Conservation (phyloP, 2,797 vertebrate genomes). For the Enteromius paludinosus region DNA sequence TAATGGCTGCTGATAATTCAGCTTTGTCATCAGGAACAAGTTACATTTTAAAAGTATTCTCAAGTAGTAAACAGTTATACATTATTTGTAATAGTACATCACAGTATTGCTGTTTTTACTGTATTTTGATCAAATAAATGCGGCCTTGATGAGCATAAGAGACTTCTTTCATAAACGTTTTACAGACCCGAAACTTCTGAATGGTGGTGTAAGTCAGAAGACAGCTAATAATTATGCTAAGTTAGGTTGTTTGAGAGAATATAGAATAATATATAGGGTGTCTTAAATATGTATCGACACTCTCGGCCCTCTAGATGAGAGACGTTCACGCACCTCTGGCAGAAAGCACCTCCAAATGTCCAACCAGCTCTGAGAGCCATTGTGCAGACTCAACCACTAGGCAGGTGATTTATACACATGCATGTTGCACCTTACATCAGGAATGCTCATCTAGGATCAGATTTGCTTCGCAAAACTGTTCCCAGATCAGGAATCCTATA, state of each 20-base stretch:
- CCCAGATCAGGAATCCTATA: constrained; percentile 48
- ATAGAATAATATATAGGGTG: constrained; percentile 18
- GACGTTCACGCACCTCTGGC: constrained; percentile 67
- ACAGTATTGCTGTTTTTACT: neutral
- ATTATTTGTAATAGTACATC: neutral
- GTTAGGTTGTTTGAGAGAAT: neutral
- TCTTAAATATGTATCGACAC: constrained; percentile 68
- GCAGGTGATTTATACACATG: constrained; percentile 74
- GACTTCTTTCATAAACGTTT: neutral
- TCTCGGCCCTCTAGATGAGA: constrained; percentile 82
- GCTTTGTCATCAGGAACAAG: neutral
- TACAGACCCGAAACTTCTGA: neutral
- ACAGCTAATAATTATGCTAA: neutral
- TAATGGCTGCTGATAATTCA: neutral
- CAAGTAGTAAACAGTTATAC: neutral
- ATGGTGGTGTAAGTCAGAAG: neutral
- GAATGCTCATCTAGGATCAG: constrained; percentile 54
- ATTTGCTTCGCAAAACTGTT: constrained; percentile 49
- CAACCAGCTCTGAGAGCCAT: constrained; percentile 80
- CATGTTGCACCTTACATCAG: constrained; percentile 61
- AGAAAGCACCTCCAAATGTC: constrained; percentile 71
- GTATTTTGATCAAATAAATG: constrained; percentile 2
- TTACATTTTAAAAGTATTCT: neutral
- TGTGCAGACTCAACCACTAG: constrained; percentile 70
- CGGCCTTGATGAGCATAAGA: neutral